phyloP scores from a whole-genome alignment of 2,888 invertebrate species.

The Dolichomitus sp. region DNA sequence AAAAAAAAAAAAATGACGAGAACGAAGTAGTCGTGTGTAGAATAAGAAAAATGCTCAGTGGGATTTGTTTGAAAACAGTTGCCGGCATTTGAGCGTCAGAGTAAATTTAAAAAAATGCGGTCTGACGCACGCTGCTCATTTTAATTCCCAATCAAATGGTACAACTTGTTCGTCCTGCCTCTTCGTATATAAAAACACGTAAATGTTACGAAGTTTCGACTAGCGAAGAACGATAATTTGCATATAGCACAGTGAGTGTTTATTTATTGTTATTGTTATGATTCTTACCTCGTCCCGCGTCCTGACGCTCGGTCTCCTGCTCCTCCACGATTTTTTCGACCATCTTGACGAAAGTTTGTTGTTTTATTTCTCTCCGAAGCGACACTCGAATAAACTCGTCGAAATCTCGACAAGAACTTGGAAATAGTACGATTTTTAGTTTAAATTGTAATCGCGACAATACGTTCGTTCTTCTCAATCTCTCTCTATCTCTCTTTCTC shows the following conservation, averaged over 20 bases:
- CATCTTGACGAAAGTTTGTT: constrained; percentile 85
- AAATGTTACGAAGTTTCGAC: not conserved
- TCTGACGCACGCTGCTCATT: not conserved
- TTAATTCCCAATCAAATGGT: not conserved
- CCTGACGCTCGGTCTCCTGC: constrained; percentile 87
- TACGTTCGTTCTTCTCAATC: constrained; percentile 1
- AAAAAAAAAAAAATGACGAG: not conserved
- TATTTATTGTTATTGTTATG: constrained; percentile 1
- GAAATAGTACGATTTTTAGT: not conserved
- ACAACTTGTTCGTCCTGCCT: not conserved
- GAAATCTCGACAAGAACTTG: not conserved
- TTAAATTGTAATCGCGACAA: not conserved
- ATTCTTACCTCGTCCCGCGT: constrained; percentile 77
- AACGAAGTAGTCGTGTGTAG: not conserved
- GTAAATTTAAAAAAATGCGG: constrained; percentile 5
- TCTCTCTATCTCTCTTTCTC: constrained; percentile 45
- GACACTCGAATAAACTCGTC: not conserved
- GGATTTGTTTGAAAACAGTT: constrained; percentile 48
- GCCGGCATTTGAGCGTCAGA: constrained; percentile 19
- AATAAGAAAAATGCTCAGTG: not conserved
- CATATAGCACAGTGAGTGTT: not conserved
- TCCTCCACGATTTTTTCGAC: constrained; percentile 91
- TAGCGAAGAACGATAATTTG: not conserved
- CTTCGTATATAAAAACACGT: not conserved
- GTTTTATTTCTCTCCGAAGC: not conserved